Evolutionary conservation across 2,797 vertebrate genomes (phyloP).

Genomic region (Tragopan temminckii): DNA sequence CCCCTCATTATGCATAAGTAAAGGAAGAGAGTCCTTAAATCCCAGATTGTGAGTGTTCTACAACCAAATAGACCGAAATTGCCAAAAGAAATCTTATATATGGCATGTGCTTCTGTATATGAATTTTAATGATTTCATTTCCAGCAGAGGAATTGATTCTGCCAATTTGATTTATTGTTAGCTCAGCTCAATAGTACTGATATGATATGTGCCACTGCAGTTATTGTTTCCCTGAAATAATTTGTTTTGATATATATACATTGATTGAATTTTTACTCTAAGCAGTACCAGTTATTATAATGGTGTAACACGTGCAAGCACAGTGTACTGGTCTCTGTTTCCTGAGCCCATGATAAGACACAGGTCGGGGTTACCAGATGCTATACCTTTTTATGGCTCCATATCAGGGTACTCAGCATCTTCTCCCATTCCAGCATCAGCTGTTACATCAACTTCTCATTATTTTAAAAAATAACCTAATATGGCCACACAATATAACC

Average conservation of each 20-base stretch:
- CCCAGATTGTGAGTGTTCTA: not conserved
- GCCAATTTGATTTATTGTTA: slow-evolving; percentile 21
- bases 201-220: not conserved
- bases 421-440: not conserved
- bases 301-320: not conserved
- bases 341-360: not conserved
- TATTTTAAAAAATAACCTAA: not conserved
- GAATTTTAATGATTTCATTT: slow-evolving; percentile 60
- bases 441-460: not conserved
- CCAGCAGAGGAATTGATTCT: slow-evolving; percentile 19
- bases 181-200: slow-evolving; percentile 40
- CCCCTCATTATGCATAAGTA: not conserved
- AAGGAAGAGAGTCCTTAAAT: not conserved
- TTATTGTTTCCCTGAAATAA: slow-evolving; percentile 50
- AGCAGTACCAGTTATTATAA: not conserved
- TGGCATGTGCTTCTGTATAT: not conserved
- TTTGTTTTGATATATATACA: slow-evolving; percentile 51
- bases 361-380: not conserved
- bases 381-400: not conserved
- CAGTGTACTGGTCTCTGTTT: not conserved
- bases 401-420: not conserved
- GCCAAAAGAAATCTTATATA: not conserved
- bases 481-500: not conserved
- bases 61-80: not conserved
- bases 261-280: slow-evolving; percentile 46